A percentile compares a stretch with the other conserved stretches of the same genome.
Conservation (phyloP, 2,113 vertebrate genomes). For the Chamaetylas fuelleborni region DNA sequence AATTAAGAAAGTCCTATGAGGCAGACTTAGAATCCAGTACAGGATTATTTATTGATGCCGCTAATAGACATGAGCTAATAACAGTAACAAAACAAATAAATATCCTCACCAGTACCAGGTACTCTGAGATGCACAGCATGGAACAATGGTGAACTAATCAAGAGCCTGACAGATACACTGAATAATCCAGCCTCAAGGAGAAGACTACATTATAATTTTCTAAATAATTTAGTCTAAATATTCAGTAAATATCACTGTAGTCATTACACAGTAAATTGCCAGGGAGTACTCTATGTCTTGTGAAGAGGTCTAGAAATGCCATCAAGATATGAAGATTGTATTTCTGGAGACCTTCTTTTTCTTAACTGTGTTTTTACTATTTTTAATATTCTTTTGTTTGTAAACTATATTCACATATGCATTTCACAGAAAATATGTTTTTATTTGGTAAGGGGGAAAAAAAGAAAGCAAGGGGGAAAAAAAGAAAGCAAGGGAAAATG, state of each 20-base stretch:
- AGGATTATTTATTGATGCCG: not conserved
- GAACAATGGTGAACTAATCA: not conserved
- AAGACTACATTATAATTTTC: not conserved
- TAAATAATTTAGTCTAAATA: not conserved
- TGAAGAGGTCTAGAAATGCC: not conserved
- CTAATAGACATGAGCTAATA: not conserved
- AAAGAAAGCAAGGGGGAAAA: not conserved
- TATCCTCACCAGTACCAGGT: not conserved
- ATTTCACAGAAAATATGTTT: not conserved
- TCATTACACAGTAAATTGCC: not conserved
- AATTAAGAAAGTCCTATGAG: not conserved
- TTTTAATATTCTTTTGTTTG: not conserved
- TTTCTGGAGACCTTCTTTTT: not conserved
- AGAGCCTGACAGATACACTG: not conserved
- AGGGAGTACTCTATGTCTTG: not conserved
- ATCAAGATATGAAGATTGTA: not conserved
- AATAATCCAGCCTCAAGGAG: not conserved
- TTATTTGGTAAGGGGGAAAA: not conserved
- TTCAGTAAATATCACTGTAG: not conserved
- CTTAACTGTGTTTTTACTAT: not conserved
- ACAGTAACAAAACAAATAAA: not conserved
- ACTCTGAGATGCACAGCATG: not conserved
- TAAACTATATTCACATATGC: not conserved
- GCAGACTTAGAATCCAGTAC: not conserved
- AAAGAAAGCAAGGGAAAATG: not conserved